phyloP scores from a whole-genome alignment of 2,113 vertebrate species.

The Heteronetta atricapilla region DNA sequence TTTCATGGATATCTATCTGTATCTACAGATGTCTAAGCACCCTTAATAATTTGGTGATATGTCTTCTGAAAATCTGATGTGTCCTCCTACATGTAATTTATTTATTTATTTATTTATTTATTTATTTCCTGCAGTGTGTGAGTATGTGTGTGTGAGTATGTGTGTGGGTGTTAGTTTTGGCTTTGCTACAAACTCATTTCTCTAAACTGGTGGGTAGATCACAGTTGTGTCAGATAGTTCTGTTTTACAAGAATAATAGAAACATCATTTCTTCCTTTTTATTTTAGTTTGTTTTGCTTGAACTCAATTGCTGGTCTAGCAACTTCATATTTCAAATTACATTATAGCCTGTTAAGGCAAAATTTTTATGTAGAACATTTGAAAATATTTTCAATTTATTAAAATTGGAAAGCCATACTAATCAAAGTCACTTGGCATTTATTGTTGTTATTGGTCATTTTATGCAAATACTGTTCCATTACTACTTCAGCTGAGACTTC shows the following conservation, averaged over 20 bases:
- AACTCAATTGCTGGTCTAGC: not conserved
- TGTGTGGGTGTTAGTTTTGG: not conserved
- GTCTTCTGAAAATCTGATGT: not conserved
- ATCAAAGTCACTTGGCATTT: not conserved
- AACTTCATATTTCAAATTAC: not conserved
- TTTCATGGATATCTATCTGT: not conserved
- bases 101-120: not conserved
- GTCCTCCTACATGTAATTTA: not conserved
- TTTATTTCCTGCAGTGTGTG: not conserved
- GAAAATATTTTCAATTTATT: not conserved
- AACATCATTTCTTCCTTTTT: not conserved
- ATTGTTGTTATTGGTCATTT: not conserved
- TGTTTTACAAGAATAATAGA: not conserved
- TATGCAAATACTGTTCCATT: not conserved
- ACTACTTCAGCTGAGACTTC: not conserved
- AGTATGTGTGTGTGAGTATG: too few species aligned
- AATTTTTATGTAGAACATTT: not conserved
- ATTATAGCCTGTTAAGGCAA: not conserved
- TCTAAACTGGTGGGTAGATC: not conserved
- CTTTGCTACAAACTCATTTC: not conserved
- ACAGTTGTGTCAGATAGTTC: not conserved
- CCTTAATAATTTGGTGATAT: not conserved
- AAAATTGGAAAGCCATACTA: not conserved
- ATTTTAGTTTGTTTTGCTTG: not conserved
- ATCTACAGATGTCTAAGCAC: not conserved